Percentiles rank a stretch among this genome's conserved stretches.
Conservation (phyloP, 2,888 invertebrate species). For the Hypena proboscidalis region DNA sequence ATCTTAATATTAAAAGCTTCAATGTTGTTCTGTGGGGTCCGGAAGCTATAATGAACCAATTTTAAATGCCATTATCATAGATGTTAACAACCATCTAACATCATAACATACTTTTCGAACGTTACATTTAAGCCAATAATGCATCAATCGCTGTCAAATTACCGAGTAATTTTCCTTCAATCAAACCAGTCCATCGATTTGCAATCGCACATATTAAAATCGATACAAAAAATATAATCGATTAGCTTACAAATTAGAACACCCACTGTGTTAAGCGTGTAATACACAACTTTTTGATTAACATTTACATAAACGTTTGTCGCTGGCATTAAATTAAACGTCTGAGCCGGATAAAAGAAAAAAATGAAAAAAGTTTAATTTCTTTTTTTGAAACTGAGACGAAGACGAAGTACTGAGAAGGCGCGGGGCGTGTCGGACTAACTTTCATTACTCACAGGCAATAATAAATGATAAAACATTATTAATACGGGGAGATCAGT, state of each 20-base stretch:
- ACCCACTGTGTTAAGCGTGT: slow-evolving; percentile 54
- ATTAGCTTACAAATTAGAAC: slow-evolving; percentile 51
- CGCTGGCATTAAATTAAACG: slow-evolving; percentile 69
- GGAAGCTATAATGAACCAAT: neutral
- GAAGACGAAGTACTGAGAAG: slow-evolving; percentile 78
- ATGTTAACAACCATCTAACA: neutral
- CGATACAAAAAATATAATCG: slow-evolving; percentile 49
- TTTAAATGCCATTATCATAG: neutral
- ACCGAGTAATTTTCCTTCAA: slow-evolving; percentile 40
- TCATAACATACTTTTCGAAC: neutral
- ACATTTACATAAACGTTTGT: slow-evolving; percentile 70
- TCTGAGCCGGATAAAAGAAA: slow-evolving; percentile 62
- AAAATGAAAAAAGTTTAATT: slow-evolving; percentile 66
- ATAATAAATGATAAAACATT: slow-evolving; percentile 86
- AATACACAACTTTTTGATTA: slow-evolving; percentile 44
- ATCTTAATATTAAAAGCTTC: too few relatives aligned
- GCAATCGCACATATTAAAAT: slow-evolving; percentile 40
- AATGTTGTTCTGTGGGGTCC: too few relatives aligned
- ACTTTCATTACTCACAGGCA: slow-evolving; percentile 83
- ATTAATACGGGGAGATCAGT: slow-evolving; percentile 81
- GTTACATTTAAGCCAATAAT: slow-evolving; percentile 28
- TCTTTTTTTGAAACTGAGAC: slow-evolving; percentile 72
- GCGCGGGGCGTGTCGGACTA: slow-evolving; percentile 79
- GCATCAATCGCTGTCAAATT: slow-evolving; percentile 46
- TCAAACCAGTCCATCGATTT: slow-evolving; percentile 40